Evolutionary conservation across 2,113 vertebrate genomes (phyloP).

Genomic region (Serinus canaria): DNA sequence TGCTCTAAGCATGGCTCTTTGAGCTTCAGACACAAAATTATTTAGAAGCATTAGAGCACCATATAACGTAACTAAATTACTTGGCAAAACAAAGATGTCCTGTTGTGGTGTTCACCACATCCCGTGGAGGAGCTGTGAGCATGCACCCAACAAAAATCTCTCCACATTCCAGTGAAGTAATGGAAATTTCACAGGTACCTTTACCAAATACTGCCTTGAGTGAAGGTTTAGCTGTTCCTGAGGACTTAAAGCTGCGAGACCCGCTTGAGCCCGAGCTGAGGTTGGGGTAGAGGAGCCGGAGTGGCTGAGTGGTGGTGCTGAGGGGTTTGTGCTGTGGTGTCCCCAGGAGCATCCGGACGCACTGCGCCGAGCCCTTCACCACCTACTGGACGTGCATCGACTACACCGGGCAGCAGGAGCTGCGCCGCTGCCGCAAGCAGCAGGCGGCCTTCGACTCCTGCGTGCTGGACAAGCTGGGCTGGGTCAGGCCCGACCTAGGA

Average conservation of each 20-base stretch:
- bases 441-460: conserved; percentile 90
- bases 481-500: conserved; percentile 91
- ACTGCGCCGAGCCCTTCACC: conserved; percentile 92
- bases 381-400: conserved; percentile 97
- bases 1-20: not conserved
- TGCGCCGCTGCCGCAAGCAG: conserved; percentile 86
- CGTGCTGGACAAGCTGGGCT: conserved; percentile 93
- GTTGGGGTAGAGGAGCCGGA: not conserved
- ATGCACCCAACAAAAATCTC: too few species aligned
- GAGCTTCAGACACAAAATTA: not conserved
- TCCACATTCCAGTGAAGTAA: fast-evolving
- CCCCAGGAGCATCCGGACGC: conserved; percentile 86
- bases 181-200: not conserved
- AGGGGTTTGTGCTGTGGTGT: not conserved
- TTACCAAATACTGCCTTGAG: not conserved
- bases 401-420: conserved; percentile 73
- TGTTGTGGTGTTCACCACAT: too few species aligned
- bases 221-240: not conserved
- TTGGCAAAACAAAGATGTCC: not conserved
- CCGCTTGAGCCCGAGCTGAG: fast-evolving
- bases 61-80: fast-evolving
- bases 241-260: not conserved
- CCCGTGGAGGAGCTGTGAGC: not conserved
- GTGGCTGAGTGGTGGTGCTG: fast-evolving
- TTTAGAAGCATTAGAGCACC: not conserved